These are phyloP conservation scores for Tridacna crocea DNA, from an alignment of 2,888 invertebrate genomes.

Conservation along the genomic window DNA sequence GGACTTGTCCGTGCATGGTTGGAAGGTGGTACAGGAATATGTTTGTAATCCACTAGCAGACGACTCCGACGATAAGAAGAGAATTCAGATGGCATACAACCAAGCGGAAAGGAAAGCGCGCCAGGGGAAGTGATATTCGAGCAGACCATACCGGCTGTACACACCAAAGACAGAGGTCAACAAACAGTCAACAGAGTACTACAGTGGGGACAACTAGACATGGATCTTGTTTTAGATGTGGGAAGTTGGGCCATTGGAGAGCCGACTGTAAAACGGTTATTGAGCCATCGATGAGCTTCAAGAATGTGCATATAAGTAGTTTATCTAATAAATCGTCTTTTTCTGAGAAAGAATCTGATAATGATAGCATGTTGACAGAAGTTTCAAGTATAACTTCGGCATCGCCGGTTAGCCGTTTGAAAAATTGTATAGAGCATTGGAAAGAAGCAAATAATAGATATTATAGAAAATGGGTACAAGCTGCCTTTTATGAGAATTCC, in stretches of 20 bases:
- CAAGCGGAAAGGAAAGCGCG: neutral
- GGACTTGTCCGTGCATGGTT: too few species aligned
- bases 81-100: neutral
- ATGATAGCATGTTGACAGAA: too few species aligned
- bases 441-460: conserved; percentile 17
- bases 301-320: conserved; percentile 19
- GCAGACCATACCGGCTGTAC: neutral
- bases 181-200: too few species aligned
- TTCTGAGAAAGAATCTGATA: too few species aligned
- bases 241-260: neutral
- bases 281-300: neutral
- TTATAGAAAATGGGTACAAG: conserved; percentile 31
- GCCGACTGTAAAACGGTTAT: neutral
- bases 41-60: too few species aligned
- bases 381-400: neutral
- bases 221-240: too few species aligned
- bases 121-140: too few species aligned
- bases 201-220: too few species aligned
- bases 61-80: conserved; percentile 11
- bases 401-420: conserved; percentile 24
- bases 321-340: too few species aligned
- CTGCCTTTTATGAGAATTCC: conserved; percentile 32
- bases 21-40: too few species aligned
- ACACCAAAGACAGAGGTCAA: neutral
- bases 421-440: conserved; percentile 24